phyloP scores from a whole-genome alignment of 2,888 invertebrate genomes.

The Thysanoteuthis rhombus region DNA sequence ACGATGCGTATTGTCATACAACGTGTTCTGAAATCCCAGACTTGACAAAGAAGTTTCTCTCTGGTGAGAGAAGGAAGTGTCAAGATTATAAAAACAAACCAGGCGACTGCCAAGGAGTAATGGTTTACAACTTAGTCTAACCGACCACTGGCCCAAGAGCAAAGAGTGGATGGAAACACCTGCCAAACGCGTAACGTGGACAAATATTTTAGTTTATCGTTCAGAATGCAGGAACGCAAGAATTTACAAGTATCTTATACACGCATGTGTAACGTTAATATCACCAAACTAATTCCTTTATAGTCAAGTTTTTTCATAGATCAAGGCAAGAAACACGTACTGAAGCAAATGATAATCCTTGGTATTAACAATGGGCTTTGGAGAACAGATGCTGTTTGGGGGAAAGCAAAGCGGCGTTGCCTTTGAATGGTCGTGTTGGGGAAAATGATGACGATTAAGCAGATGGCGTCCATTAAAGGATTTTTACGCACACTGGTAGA shows the following conservation, averaged over 20 bases:
- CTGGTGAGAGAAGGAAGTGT: background rate
- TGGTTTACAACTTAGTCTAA: too few species aligned
- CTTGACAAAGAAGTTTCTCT: background rate
- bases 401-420: background rate
- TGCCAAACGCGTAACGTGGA: too few species aligned
- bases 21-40: background rate
- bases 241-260: too few species aligned
- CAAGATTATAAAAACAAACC: background rate
- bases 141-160: too few species aligned
- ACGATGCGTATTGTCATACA: background rate
- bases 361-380: background rate
- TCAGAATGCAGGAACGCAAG: too few species aligned
- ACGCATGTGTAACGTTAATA: too few species aligned
- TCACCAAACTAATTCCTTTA: too few species aligned
- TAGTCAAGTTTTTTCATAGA: too few species aligned
- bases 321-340: too few species aligned
- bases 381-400: background rate
- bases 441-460: background rate
- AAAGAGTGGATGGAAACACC: too few species aligned
- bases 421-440: background rate
- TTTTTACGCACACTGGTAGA: too few species aligned
- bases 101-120: background rate
- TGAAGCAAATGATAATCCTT: background rate
- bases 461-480: background rate
- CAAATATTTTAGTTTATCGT: too few species aligned